These are phyloP conservation scores for Phalacrocorax aristotelis DNA, from an alignment of 2,113 vertebrate genomes.

Conservation along the genomic window DNA sequence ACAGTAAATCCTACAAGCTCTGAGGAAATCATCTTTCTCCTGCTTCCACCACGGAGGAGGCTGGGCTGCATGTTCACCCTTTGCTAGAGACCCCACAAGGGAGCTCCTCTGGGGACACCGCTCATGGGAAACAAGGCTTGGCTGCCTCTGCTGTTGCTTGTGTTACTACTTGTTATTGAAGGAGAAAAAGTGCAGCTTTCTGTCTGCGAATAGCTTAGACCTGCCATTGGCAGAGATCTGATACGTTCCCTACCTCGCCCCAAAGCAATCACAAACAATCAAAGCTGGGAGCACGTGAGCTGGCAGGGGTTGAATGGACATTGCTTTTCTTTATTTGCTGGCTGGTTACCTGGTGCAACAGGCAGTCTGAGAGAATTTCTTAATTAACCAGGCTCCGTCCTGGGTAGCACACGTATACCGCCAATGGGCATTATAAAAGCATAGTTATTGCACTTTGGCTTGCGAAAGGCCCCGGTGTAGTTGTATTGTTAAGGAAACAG, in stretches of 20 bases:
- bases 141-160: not conserved
- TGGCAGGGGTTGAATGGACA: not conserved
- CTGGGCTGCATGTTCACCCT: not conserved
- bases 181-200: not conserved
- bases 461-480: not conserved
- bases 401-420: fast-evolving
- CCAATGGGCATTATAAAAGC: not conserved
- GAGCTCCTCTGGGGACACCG: not conserved
- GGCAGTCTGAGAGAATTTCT: not conserved
- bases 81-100: not conserved
- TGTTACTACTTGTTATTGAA: not conserved
- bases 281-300: not conserved
- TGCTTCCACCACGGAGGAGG: not conserved
- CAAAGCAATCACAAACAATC: constrained; percentile 21
- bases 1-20: not conserved
- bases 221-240: not conserved
- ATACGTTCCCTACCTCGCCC: not conserved
- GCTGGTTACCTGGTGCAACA: not conserved
- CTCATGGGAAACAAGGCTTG: not conserved
- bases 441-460: not conserved
- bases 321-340: constrained; percentile 17
- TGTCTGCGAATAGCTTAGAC: not conserved
- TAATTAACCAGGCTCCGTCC: not conserved
- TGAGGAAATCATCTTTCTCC: not conserved
- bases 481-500: not conserved